Percentiles rank a stretch among this genome's conserved stretches.
Conservation (phyloP, 2,888 invertebrate species). For the Tineola bisselliella region DNA sequence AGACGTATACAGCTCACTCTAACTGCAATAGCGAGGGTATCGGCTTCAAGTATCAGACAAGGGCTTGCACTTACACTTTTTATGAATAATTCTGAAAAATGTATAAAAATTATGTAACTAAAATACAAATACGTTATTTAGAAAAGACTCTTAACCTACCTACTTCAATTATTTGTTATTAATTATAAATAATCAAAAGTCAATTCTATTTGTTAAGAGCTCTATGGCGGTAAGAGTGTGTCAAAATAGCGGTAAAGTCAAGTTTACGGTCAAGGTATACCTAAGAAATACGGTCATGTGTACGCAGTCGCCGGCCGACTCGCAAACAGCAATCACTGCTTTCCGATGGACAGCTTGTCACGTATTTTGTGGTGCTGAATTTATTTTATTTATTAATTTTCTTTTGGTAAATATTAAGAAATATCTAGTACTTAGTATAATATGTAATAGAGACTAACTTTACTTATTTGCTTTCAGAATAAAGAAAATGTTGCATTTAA, state of each 20-base stretch:
- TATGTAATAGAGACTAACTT: no score
- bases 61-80: no score
- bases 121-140: no score
- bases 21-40: no score
- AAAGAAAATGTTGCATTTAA: slow-evolving; percentile 18
- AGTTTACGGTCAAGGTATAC: slow-evolving; percentile 44
- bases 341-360: background rate
- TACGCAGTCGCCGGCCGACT: slow-evolving; percentile 30
- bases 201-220: background rate
- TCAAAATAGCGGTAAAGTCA: slow-evolving; percentile 51
- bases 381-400: background rate
- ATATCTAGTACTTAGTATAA: no score
- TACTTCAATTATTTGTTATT: no score
- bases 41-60: no score
- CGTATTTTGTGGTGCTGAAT: background rate
- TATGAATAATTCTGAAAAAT: no score
- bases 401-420: background rate
- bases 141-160: no score
- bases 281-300: slow-evolving; percentile 23
- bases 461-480: slow-evolving; percentile 19
- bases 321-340: slow-evolving; percentile 17
- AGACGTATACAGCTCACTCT: no score
- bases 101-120: no score
- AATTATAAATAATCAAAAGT: background rate
- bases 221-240: slow-evolving; percentile 22